Evolutionary conservation across 2,797 vertebrate species (phyloP), one percentile per base, ranked within the genome.

Genomic region (Phataginus tricuspis): DNA sequence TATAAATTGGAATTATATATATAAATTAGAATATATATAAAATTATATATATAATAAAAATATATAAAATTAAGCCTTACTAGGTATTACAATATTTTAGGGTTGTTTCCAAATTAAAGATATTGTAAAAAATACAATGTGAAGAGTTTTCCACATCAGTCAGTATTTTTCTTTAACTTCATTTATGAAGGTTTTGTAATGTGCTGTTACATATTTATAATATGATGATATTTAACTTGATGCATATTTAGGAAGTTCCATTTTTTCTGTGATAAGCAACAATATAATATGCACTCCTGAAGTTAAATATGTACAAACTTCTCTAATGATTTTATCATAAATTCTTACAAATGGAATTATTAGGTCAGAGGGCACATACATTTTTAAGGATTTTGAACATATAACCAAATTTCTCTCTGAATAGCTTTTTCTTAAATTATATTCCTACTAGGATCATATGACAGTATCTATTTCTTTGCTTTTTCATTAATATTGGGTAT

Each of bases 301-400:
- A 90, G 7, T 49, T 84, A 93, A 91, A 91, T 84, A 12, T 57
- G 42, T 31, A 72, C 5, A 68, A 10, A 74, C 4, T 31, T 79
- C 55, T 72, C 23, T 57, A 91, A 78, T 85, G 12, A 86, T 74
- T 89, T 90, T 83, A 55, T 59, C 19, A 75, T 85, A 93, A 95
- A 68, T 59, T 96, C 11, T n/a, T 79, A 31, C 42, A 82, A 86
- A 63, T 39, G 29, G 1, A 91, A 94, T 64, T 86, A 8, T 72
- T 92, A 29, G 12, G 5, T 85, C 29, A 84, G 94, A 86, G 15
- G 59, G 4, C 7, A 71, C 25, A 39, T 45, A 53, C 9, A 37
- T 78, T 92, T 93, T 91, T 82, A 93, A 91, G 2, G 7, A 64
- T 95, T 96, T 71, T 64, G 2, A 71, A 37, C 23, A 77, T 85